Base-by-base conservation (phyloP, 2,113 vertebrate genomes). In the Sturnus vulgaris region DNA sequence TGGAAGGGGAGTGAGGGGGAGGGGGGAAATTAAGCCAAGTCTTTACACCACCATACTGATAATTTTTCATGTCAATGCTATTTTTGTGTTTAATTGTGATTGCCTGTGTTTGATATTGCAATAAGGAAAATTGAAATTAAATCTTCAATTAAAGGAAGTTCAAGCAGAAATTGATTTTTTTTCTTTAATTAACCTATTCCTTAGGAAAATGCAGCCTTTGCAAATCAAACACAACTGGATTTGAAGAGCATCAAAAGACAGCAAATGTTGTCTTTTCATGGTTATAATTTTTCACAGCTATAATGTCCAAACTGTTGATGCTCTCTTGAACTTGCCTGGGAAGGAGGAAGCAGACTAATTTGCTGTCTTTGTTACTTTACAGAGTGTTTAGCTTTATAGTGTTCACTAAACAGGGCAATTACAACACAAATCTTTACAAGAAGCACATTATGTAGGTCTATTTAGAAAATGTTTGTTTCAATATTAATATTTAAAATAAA, bases 351-450 rank as follows among this genome's bases (percentile, higher is more conserved):
- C 21, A 88, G 25, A 9, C 39, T 76, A 83, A 93, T 94, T 92
- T 94, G 4, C 23, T 65, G 30, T 95, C 46, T 35, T 79, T 88
- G 6, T 71, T 63, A 95, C 39, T 93, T 96, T 92, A 88, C 22
- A 70, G 9, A 88, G n/a, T 53, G 59, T 70, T 95, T 90, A 83
- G 16, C 27, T 87, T 89, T 66, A 64, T 44, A 15, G 31, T 94
- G 2, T 84, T 96, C n/a, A 85, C 19, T 93, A 88, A 95, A 75
- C 30, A 89, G 12, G 23, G 7, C 68, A 91, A 91, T 95, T 94
- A 66, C 18, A 50, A 28, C 13, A 66, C 8, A 15, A 88, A 1
- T 52, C 56, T 95, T 96, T 76, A 84, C 49, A 90, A 70, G 23
- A 87, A 5, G 10, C 6, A 42, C 21, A 37, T 28, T 12, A 24